phyloP scores from a whole-genome alignment of 2,113 vertebrate species.

The Mionectes macconnelli region DNA sequence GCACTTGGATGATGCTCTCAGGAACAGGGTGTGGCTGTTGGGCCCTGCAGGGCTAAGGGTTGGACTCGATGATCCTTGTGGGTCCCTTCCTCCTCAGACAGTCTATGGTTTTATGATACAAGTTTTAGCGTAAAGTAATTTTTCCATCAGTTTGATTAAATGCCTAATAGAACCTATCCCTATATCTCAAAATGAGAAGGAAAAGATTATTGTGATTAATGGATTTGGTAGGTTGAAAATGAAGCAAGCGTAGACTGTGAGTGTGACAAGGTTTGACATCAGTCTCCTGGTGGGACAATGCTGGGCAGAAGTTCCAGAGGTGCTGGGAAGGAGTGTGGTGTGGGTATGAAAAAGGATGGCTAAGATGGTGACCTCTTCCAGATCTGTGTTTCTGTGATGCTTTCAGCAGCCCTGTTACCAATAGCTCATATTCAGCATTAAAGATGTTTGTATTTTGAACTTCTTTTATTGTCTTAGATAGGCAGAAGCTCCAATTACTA shows the following conservation, averaged over 20 bases:
- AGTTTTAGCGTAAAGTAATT: neutral
- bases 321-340: neutral
- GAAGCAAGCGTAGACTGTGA: accelerated
- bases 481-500: neutral
- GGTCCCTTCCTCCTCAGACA: neutral
- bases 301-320: neutral
- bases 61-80: neutral
- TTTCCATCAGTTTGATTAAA: neutral
- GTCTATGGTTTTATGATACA: neutral
- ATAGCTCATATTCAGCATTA: neutral
- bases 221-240: neutral
- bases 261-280: neutral
- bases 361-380: neutral
- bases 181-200: neutral
- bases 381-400: neutral
- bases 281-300: neutral
- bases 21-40: neutral
- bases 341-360: neutral
- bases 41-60: neutral
- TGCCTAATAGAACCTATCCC: neutral
- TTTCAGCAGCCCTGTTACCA: neutral
- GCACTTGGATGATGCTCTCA: neutral
- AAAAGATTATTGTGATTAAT: neutral
- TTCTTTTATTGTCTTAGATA: neutral
- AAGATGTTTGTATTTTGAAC: neutral